Evolutionary conservation across 2,888 invertebrate species (phyloP).

Genomic region (Cancer borealis): DNA sequence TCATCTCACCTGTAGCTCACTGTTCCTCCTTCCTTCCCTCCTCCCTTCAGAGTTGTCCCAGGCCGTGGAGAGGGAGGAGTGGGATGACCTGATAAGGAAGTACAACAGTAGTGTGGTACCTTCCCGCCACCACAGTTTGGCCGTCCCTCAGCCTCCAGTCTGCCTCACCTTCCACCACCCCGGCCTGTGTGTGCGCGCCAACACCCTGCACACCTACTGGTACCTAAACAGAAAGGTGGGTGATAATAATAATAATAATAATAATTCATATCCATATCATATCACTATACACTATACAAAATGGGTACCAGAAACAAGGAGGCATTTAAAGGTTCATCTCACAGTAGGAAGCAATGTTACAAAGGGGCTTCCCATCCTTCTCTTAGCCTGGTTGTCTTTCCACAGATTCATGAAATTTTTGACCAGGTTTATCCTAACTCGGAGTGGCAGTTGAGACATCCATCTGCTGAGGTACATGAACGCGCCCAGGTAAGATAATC

Average conservation of each 20-base stretch:
- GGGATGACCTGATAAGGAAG: conserved; percentile 62
- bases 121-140: conserved; percentile 60
- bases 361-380: no score
- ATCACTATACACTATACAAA: no score
- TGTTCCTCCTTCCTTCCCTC: no score
- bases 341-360: no score
- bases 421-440: conserved; percentile 63
- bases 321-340: no score
- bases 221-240: conserved; percentile 71
- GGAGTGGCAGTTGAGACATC: conserved; percentile 52
- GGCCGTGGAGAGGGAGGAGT: conserved; percentile 61
- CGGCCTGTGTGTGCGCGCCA: conserved; percentile 71
- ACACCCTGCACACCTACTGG: conserved; percentile 68
- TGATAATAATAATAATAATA: background rate
- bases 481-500: conserved; percentile 64
- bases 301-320: no score
- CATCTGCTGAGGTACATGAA: conserved; percentile 69
- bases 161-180: conserved; percentile 69
- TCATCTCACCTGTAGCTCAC: no score
- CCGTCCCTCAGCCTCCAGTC: conserved; percentile 41
- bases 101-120: conserved; percentile 69
- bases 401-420: conserved; percentile 62
- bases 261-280: no score
- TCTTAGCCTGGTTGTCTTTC: background rate
- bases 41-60: conserved; percentile 48